These are phyloP conservation scores for Bucorvus abyssinicus DNA, from an alignment of 2,797 vertebrate species.

Conservation along the genomic window DNA sequence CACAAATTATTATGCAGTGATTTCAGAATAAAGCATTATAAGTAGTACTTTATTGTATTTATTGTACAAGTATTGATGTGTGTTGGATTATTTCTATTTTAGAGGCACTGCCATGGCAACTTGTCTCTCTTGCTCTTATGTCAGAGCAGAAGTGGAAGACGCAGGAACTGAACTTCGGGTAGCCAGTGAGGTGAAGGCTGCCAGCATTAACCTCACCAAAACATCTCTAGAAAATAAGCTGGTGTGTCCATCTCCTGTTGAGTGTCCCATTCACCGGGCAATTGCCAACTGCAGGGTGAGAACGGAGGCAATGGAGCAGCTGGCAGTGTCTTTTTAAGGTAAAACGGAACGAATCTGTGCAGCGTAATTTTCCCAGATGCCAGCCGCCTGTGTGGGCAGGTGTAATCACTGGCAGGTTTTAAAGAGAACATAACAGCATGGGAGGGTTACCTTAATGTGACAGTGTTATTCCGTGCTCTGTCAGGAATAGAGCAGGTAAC, in stretches of 20 bases:
- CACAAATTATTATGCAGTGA: slow-evolving; percentile 67
- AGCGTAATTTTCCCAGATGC: neutral
- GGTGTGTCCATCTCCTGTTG: neutral
- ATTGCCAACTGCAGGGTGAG: accelerated
- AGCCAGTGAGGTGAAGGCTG: slow-evolving; percentile 33
- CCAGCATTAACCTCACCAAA: neutral
- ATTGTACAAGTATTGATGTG: slow-evolving; percentile 73
- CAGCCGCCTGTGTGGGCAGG: neutral
- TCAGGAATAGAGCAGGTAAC: neutral
- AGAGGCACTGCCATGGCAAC: slow-evolving; percentile 74
- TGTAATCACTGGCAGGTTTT: neutral
- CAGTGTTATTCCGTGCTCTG: neutral
- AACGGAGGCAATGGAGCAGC: neutral
- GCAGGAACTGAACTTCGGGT: slow-evolving; percentile 44
- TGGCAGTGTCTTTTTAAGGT: neutral
- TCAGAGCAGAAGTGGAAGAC: slow-evolving; percentile 70
- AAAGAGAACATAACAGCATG: neutral
- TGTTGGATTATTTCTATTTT: slow-evolving; percentile 75
- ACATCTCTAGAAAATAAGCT: neutral
- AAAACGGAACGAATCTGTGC: neutral
- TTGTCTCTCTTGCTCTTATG: slow-evolving; percentile 63
- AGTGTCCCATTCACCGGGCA: neutral
- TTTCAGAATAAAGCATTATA: slow-evolving; percentile 67
- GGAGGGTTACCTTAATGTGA: neutral
- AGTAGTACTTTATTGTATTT: slow-evolving; percentile 73